phyloP scores from a whole-genome alignment of 1,140 invertebrate species.

The Caligus rogercresseyi region DNA sequence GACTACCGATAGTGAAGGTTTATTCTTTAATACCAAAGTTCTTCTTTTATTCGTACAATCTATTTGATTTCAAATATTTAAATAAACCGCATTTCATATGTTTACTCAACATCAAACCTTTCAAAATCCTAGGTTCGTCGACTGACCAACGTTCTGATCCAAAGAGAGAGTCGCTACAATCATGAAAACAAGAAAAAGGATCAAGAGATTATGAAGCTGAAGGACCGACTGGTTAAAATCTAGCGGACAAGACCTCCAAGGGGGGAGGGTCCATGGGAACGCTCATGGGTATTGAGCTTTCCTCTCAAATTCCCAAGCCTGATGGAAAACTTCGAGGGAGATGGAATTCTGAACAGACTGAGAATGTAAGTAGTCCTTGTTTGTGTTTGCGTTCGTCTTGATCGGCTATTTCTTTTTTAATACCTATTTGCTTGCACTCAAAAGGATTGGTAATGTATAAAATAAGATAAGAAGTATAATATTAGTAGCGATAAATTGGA shows the following conservation, averaged over 20 bases:
- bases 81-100: no score
- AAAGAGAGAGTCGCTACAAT: constrained; percentile 13
- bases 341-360: constrained; percentile 6
- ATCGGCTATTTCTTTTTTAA: no score
- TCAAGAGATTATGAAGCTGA: constrained; percentile 5
- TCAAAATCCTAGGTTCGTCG: background rate
- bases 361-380: background rate
- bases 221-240: constrained; percentile 6
- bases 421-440: no score
- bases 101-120: no score
- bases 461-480: no score
- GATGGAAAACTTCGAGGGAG: constrained; percentile 6
- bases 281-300: background rate
- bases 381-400: no score
- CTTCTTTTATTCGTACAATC: no score
- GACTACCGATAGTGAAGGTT: no score
- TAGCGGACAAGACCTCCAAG: constrained; percentile 4
- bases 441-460: no score
- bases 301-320: background rate
- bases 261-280: background rate
- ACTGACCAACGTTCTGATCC: background rate
- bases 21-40: no score
- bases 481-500: no score
- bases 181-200: constrained; percentile 8
- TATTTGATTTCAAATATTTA: no score